These are phyloP conservation scores for Trichonephila inaurata DNA, from an alignment of 1,140 invertebrate genomes.

Conservation along the genomic window DNA sequence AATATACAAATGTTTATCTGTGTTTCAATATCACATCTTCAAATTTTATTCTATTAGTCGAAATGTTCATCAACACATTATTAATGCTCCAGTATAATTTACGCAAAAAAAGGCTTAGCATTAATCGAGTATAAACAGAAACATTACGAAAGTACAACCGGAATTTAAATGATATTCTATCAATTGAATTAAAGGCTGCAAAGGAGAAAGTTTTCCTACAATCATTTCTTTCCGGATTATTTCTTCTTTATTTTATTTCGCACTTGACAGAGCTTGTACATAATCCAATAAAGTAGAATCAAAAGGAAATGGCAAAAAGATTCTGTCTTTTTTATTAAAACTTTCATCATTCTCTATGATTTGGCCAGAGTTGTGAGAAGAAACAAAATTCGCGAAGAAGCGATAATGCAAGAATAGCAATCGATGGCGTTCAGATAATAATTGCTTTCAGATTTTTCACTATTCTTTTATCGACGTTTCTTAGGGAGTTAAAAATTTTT, in stretches of 20 bases:
- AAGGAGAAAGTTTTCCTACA: neutral
- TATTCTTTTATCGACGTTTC: slow-evolving; percentile 49
- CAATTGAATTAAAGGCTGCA: neutral
- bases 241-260: neutral
- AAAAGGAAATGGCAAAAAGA: neutral
- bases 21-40: too few relatives aligned
- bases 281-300: slow-evolving; percentile 25
- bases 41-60: too few relatives aligned
- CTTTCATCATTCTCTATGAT: neutral
- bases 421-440: slow-evolving; percentile 64
- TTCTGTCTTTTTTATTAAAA: slow-evolving; percentile 40
- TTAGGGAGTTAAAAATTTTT: slow-evolving; percentile 42
- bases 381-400: neutral
- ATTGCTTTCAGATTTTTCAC: slow-evolving; percentile 67
- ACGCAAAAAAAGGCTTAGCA: neutral
- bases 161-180: slow-evolving; percentile 24
- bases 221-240: neutral
- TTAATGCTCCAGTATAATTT: too few relatives aligned
- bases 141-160: neutral
- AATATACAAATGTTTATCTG: too few relatives aligned
- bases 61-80: too few relatives aligned
- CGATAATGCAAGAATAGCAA: slow-evolving; percentile 49
- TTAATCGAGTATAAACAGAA: neutral
- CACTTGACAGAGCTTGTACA: slow-evolving; percentile 2
- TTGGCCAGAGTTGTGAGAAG: neutral